Evolutionary conservation across 2,797 vertebrate genomes (phyloP).

Genomic region (Cirrhinus molitorella): DNA sequence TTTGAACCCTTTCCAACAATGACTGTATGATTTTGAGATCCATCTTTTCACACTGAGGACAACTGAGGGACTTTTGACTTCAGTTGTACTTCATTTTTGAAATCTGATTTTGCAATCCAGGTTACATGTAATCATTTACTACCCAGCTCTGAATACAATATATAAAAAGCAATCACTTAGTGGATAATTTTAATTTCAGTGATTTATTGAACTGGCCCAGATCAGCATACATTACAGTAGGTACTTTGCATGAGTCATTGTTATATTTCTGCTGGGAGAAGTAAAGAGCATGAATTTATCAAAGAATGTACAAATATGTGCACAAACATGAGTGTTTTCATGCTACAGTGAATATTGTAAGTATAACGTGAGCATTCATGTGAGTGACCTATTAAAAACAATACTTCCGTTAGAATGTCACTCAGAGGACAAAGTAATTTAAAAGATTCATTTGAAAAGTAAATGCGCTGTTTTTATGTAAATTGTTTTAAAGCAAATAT

Average conservation of each 20-base stretch:
- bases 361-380: neutral
- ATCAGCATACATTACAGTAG: neutral
- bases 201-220: conserved; percentile 1
- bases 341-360: conserved; percentile 8
- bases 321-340: neutral
- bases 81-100: too few species aligned
- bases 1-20: too few species aligned
- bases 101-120: too few species aligned
- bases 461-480: too few species aligned
- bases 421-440: neutral
- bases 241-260: conserved; percentile 6
- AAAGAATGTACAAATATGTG: neutral
- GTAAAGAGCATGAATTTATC: neutral
- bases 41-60: too few species aligned
- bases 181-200: neutral
- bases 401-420: neutral
- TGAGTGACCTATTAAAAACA: neutral
- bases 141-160: neutral
- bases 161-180: neutral
- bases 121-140: too few species aligned
- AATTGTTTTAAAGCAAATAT: neutral
- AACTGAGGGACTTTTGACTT: too few species aligned
- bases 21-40: too few species aligned
- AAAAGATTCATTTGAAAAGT: neutral
- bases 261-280: neutral